These are phyloP conservation scores for Anarhynchus alexandrinus DNA, from an alignment of 2,113 vertebrate species.

Conservation along the genomic window DNA sequence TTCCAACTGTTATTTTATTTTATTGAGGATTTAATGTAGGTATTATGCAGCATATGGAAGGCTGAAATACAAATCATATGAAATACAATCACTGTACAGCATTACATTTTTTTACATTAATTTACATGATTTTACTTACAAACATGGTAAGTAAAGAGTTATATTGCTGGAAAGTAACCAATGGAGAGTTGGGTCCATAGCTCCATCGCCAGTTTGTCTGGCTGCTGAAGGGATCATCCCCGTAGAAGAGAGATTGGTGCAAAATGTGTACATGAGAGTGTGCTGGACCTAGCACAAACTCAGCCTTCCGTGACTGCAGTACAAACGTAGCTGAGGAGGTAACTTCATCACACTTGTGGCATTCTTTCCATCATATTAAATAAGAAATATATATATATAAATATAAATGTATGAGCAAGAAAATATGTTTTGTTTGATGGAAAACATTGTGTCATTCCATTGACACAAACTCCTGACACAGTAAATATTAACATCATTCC, in stretches of 20 bases:
- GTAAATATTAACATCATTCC: not conserved
- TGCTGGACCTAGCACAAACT: not conserved
- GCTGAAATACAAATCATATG: not conserved
- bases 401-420: not conserved
- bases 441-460: not conserved
- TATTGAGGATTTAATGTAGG: not conserved
- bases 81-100: not conserved
- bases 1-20: not conserved
- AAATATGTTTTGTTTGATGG: not conserved
- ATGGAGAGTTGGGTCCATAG: not conserved
- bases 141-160: not conserved
- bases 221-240: not conserved
- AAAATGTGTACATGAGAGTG: not conserved
- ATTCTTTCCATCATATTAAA: not conserved
- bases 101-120: not conserved
- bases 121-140: not conserved
- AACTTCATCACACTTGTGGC: not conserved
- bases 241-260: not conserved
- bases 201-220: not conserved
- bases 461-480: not conserved
- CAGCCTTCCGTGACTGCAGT: not conserved
- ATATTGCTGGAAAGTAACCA: not conserved
- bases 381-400: not conserved
- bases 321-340: not conserved
- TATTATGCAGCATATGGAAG: not conserved